Evolutionary conservation across 2,797 vertebrate species (phyloP).

Genomic region (Fringilla coelebs): DNA sequence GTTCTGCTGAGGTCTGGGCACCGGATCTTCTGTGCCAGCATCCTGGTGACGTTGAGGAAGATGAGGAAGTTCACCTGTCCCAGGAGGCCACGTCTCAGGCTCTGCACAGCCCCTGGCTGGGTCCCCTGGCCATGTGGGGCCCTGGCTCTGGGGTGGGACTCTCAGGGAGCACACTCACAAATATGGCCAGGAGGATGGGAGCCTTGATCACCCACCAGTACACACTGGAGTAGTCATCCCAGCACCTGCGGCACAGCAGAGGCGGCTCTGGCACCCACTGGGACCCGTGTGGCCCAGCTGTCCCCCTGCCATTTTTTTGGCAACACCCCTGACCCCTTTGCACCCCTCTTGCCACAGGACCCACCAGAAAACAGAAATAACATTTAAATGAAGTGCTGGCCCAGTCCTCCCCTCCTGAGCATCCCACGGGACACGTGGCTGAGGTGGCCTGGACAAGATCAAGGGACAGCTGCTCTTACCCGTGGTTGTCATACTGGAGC

Average conservation of each 20-base stretch:
- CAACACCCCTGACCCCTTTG: neutral
- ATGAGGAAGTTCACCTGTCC: constrained; percentile 85
- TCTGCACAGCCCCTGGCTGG: neutral
- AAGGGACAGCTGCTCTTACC: constrained; percentile 61
- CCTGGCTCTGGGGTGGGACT: neutral
- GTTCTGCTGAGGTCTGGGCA: constrained; percentile 78
- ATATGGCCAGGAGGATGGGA: constrained; percentile 85
- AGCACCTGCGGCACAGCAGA: constrained; percentile 74
- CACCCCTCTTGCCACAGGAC: neutral
- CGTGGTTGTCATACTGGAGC: constrained; percentile 81
- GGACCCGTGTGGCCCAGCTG: neutral
- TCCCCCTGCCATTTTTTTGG: rapidly evolving
- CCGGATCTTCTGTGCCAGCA: constrained; percentile 85
- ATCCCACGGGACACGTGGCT: rapidly evolving
- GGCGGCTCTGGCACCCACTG: neutral
- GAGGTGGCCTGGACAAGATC: neutral
- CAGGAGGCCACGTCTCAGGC: rapidly evolving
- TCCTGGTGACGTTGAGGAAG: constrained; percentile 88
- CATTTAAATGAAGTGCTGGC: neutral
- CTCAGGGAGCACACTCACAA: constrained; percentile 75
- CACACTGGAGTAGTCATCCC: constrained; percentile 83
- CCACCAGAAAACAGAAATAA: neutral
- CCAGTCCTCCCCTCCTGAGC: neutral
- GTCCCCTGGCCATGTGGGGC: neutral
- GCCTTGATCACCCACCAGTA: constrained; percentile 91